Evolutionary conservation across 2,113 vertebrate genomes (phyloP), one percentile per base, ranked within the genome.

Genomic region (Acanthisitta chloris): DNA sequence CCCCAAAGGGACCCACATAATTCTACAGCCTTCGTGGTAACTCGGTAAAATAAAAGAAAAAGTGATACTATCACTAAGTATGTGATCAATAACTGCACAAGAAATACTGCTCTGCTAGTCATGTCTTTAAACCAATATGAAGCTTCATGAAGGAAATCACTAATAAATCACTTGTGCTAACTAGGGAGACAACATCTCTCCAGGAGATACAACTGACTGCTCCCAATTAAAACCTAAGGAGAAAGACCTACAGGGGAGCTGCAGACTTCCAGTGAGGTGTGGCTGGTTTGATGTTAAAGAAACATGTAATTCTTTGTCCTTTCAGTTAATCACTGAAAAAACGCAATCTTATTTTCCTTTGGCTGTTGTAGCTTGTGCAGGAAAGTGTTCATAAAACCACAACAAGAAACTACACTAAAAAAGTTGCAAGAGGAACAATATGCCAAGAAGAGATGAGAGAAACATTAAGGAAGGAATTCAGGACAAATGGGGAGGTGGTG

Each of bases 101-200:
- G 52, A 29, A 70, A 31, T 17, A 43, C 28, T 51, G 46, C 12
- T 64, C 17, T 14, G 38, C 80, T 72, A 81, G 43, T 52, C 66
- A 45, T 25, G 34, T 86, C 64, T 74, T n/a, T 38, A 70, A 45
- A 59, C 40, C 28, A 89, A 24, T 46, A 57, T 7, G 43, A 31
- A 42, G 31, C 24, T 69, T 25, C 31, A 43, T 12, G 70, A 48
- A 96, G 55, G 21, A 90, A 94, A 90, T 33, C 11, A 91, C 96
- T 92, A 96, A 97, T 96, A 97, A 97, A 98, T 97, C 96, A 97
- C 93, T 95, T 96, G 91, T 91, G 96, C 97, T 98, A 97, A 97
- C 95, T 90, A 98, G 93, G 95, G 96, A 80, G 74, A 82, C 85
- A 97, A 19, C 88, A n/a, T 95, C 94, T 90, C 45, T 57, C 82